Conservation (phyloP, 2,888 invertebrate genomes). For the Allophyes oxyacanthae region DNA sequence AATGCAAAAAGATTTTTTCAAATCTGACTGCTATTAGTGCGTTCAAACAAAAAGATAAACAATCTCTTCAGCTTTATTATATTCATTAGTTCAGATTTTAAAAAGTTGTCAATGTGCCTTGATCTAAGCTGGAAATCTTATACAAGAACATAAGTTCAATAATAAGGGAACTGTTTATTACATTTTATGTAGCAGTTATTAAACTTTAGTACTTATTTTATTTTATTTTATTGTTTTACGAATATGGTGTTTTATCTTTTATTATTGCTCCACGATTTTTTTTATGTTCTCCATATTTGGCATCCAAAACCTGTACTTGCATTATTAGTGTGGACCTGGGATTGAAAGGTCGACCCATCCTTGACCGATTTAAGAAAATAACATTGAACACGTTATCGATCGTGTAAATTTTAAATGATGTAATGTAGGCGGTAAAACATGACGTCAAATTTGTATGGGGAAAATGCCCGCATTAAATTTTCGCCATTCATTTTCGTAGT, state of each 20-base stretch:
- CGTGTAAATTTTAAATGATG: constrained; percentile 27
- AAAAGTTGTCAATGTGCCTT: no score
- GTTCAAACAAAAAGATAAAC: no score
- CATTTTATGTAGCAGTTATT: neutral
- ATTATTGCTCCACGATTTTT: neutral
- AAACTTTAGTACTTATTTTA: neutral
- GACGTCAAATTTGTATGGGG: no score
- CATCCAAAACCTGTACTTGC: constrained; percentile 5
- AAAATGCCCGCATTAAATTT: neutral
- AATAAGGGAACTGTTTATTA: neutral
- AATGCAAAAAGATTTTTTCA: no score
- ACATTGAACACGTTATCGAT: constrained; percentile 23
- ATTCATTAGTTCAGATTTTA: no score
- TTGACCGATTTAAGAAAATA: constrained; percentile 30
- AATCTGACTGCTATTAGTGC: no score
- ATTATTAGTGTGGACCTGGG: constrained; percentile 12
- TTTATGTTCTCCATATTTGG: neutral
- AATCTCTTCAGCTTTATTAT: no score
- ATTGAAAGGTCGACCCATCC: constrained; percentile 29
- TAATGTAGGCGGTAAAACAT: constrained; percentile 8
- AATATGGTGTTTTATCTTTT: neutral
- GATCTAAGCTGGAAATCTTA: no score
- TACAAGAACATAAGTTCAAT: neutral
- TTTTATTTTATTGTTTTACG: neutral
- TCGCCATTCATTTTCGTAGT: neutral